phyloP scores from a whole-genome alignment of 2,797 vertebrate species.

The Poecilia gillii region DNA sequence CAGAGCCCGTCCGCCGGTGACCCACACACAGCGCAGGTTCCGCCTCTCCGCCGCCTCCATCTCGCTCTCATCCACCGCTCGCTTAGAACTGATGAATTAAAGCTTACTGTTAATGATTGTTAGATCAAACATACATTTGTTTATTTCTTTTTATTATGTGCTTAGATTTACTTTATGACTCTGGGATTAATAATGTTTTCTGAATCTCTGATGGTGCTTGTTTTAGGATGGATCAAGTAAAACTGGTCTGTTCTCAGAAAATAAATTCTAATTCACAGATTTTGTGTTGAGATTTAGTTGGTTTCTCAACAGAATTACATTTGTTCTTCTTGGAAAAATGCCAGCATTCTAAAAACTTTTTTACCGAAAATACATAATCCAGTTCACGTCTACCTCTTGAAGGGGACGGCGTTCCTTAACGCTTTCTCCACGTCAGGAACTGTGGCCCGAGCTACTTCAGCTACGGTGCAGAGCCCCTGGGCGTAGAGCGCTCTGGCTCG shows the following conservation, averaged over 20 bases:
- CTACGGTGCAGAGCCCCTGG: constrained; percentile 89
- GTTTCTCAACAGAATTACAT: neutral
- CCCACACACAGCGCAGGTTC: constrained; percentile 86
- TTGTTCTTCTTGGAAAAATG: neutral
- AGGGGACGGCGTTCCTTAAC: constrained; percentile 90
- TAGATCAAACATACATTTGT: neutral
- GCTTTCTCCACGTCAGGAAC: constrained; percentile 85
- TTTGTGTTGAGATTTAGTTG: neutral
- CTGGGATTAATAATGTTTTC: constrained; percentile 2
- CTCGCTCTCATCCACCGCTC: constrained; percentile 93
- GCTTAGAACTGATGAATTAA: constrained; percentile 77
- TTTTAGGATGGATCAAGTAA: neutral
- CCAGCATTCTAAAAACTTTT: neutral
- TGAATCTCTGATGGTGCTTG: neutral
- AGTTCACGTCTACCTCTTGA: constrained; percentile 87
- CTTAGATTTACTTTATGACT: neutral
- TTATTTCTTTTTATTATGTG: neutral
- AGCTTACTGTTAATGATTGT: neutral
- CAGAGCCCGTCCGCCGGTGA: constrained; percentile 86
- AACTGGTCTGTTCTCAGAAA: neutral
- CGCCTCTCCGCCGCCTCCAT: constrained; percentile 89
- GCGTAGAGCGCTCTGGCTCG: constrained; percentile 88
- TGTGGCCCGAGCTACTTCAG: constrained; percentile 88
- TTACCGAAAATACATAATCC: neutral
- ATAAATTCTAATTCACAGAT: neutral